Percentiles rank a stretch among this genome's conserved stretches.
Conservation (phyloP, 2,888 invertebrate species). For the Brachyptera risi region DNA sequence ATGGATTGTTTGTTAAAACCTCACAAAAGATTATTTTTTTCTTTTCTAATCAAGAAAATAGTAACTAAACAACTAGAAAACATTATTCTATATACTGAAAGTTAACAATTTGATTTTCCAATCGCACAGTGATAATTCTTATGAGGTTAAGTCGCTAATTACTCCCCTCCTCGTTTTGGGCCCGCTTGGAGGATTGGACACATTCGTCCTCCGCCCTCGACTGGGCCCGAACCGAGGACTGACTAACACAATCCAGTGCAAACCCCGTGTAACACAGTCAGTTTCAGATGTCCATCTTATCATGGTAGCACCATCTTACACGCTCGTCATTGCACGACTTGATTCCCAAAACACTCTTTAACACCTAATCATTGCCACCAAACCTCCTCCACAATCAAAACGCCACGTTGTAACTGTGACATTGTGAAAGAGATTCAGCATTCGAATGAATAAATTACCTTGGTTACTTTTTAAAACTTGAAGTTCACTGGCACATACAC, state of each 20-base stretch:
- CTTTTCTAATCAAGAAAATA: conserved; percentile 16
- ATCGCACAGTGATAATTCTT: conserved; percentile 22
- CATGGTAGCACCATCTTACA: not conserved
- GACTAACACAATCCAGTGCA: not conserved
- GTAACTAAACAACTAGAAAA: conserved; percentile 29
- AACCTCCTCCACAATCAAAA: not conserved
- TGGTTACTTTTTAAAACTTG: not conserved
- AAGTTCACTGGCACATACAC: conserved; percentile 12
- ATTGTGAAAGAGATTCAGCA: not conserved
- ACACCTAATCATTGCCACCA: not conserved
- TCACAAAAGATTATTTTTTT: conserved; percentile 15
- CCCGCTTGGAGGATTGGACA: no score
- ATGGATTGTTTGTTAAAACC: conserved; percentile 14
- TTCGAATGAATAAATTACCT: no score
- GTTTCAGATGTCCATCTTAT: not conserved
- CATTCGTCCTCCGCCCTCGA: no score
- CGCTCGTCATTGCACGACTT: not conserved
- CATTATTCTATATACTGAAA: conserved; percentile 24
- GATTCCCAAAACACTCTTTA: no score
- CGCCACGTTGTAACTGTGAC: not conserved
- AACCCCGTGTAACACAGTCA: no score
- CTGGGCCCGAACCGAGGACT: not conserved
- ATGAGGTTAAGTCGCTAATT: conserved; percentile 19
- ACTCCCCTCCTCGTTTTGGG: no score
- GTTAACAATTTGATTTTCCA: conserved; percentile 25